Evolutionary conservation across 64 coral and sea anemone species (phyloP), one percentile per base, ranked within the genome.

Genomic region (Exaiptasia diaphana): DNA sequence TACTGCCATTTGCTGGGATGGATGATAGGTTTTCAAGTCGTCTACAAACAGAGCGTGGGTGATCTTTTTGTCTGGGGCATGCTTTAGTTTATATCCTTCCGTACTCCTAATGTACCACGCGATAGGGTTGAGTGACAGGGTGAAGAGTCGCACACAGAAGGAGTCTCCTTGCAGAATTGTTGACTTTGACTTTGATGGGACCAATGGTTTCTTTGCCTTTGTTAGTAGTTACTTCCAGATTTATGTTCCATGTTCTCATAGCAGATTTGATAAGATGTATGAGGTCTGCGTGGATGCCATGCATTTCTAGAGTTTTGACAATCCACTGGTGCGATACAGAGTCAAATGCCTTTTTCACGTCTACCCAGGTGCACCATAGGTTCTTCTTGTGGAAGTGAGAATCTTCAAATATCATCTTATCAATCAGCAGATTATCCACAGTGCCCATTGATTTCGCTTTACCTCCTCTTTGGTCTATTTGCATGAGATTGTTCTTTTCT

Each of bases 331-430:
- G 53, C 15, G 53, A 56, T 17, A 56, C 53, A 18, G 1, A 56
- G 20, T 56, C 1, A n/a, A n/a, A n/a, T n/a, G n/a, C n/a, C n/a
- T n/a, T n/a, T n/a, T n/a, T n/a, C n/a, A n/a, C n/a, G 53, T 21
- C 72, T 75, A 75, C 42, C 72, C 72, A 75, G 27, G 72, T 48
- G 56, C 74, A 77, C 39, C 46, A 49, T 50, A 77, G 50, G 33
- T 77, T 77, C 54, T 53, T 31, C 74, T 53, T 53, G 41, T 43
- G 42, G 31, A 48, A 41, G 0, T 30, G 71, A 29, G 71, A 41
- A 49, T 75, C 45, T 49, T 75, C 45, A 17, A 75, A 25, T 28
- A 36, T 50, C 72, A 50, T 75, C 43, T 75, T 75, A n/a, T 75
- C 72, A 46, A 75, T 75, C 0, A 55, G 43, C 43, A 75, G 27